A percentile compares a stretch with the other conserved stretches of the same genome.
These are phyloP conservation scores for Morpho helenor DNA, from an alignment of 2,888 invertebrate species.

Conservation along the genomic window DNA sequence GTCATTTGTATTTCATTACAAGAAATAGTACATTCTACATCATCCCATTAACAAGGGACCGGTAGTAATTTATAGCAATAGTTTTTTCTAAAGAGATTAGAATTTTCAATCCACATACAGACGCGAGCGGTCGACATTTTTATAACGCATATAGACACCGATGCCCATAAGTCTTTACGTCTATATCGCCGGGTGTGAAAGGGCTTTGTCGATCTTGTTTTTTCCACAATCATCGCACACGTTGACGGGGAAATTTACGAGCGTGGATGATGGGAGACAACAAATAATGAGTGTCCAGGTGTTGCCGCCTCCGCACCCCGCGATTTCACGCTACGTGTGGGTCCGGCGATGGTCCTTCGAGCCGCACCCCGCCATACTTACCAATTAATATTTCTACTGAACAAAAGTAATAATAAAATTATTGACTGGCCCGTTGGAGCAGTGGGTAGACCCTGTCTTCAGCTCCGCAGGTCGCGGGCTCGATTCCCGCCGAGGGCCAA, in stretches of 20 bases:
- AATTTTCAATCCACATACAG: too few species aligned
- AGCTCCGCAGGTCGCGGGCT: too few species aligned
- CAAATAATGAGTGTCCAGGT: slow-evolving; percentile 76
- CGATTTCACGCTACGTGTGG: slow-evolving; percentile 77
- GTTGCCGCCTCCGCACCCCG: slow-evolving; percentile 63
- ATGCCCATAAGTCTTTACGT: slow-evolving; percentile 49
- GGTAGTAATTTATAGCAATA: too few species aligned
- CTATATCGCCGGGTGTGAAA: slow-evolving; percentile 63
- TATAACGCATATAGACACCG: slow-evolving; percentile 12
- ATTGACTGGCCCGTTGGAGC: too few species aligned
- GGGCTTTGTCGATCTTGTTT: slow-evolving; percentile 68
- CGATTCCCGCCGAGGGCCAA: too few species aligned
- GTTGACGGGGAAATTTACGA: slow-evolving; percentile 77
- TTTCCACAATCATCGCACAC: slow-evolving; percentile 75
- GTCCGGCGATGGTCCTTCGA: slow-evolving; percentile 42
- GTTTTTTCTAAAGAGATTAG: too few species aligned
- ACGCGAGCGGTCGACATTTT: too few species aligned
- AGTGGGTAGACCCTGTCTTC: too few species aligned
- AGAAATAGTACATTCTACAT: too few species aligned
- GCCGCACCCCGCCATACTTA: slow-evolving; percentile 34
- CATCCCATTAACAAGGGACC: too few species aligned
- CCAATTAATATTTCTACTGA: slow-evolving; percentile 74
- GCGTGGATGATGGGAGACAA: slow-evolving; percentile 75
- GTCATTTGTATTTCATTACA: too few species aligned
- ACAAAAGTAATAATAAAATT: slow-evolving; percentile 21